These are phyloP conservation scores for Steatocranus sp. DNA, from an alignment of 2,797 vertebrate genomes.

Conservation along the genomic window DNA sequence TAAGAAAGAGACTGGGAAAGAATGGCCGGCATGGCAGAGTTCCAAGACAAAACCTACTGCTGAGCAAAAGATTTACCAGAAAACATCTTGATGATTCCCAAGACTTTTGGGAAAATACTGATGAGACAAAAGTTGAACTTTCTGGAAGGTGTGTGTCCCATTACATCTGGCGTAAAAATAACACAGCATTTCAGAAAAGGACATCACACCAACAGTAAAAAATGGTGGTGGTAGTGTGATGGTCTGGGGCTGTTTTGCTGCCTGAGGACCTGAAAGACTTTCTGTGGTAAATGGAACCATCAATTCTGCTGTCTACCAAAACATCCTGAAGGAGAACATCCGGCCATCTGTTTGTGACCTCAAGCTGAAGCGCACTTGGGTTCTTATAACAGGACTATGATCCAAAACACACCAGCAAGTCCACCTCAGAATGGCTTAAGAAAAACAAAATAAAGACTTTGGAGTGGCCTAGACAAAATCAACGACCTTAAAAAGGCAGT, in stretches of 20 bases:
- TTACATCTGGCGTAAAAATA: fast-evolving
- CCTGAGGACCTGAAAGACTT: not conserved
- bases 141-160: not conserved
- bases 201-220: not conserved
- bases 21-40: not conserved
- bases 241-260: not conserved
- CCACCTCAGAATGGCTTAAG: not conserved
- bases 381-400: not conserved
- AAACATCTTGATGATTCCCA: not conserved
- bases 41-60: not conserved
- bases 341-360: not conserved
- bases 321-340: not conserved
- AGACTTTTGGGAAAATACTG: not conserved
- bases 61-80: not conserved
- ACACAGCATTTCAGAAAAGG: not conserved
- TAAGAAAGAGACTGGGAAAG: not conserved
- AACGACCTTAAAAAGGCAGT: not conserved
- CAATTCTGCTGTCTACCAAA: not conserved
- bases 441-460: not conserved
- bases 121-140: not conserved
- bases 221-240: not conserved
- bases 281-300: not conserved
- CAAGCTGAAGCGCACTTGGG: not conserved
- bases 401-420: not conserved
- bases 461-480: not conserved